phyloP scores from a whole-genome alignment of 2,888 invertebrate species.

The Scaptomyza caliginosa region DNA sequence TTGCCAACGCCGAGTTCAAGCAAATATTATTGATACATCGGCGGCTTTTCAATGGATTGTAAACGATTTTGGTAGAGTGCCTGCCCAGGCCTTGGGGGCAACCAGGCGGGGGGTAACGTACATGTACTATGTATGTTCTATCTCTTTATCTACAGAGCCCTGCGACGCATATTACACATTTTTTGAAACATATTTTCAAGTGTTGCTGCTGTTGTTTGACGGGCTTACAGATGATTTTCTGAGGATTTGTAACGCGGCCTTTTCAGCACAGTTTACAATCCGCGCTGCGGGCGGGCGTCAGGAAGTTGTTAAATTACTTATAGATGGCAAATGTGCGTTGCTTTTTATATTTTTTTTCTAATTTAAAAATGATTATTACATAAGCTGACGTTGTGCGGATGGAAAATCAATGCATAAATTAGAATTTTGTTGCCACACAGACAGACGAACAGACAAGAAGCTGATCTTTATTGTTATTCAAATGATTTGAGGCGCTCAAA shows the following conservation, averaged over 20 bases:
- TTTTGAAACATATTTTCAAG: slow-evolving; percentile 76
- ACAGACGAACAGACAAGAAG: slow-evolving; percentile 30
- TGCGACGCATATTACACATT: slow-evolving; percentile 68
- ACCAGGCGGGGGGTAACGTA: slow-evolving; percentile 46
- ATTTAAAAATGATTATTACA: slow-evolving; percentile 76
- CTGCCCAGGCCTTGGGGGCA: slow-evolving; percentile 46
- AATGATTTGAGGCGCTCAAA: slow-evolving; percentile 67
- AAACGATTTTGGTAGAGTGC: slow-evolving; percentile 60
- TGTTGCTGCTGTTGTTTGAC: slow-evolving; percentile 50
- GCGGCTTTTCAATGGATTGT: slow-evolving; percentile 76
- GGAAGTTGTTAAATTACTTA: slow-evolving; percentile 72
- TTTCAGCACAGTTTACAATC: slow-evolving; percentile 64
- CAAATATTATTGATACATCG: slow-evolving; percentile 79
- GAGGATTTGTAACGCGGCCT: slow-evolving; percentile 52
- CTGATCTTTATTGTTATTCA: slow-evolving; percentile 82
- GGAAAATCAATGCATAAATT: slow-evolving; percentile 78
- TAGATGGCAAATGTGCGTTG: slow-evolving; percentile 20
- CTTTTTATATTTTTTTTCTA: slow-evolving; percentile 46
- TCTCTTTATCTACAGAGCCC: slow-evolving; percentile 28
- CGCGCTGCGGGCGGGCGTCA: slow-evolving; percentile 62
- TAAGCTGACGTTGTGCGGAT: slow-evolving; percentile 4
- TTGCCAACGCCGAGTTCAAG: slow-evolving; percentile 15
- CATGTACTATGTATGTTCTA: slow-evolving; percentile 6
- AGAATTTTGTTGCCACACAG: slow-evolving; percentile 35
- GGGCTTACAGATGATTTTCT: slow-evolving; percentile 70